Evolutionary conservation across 2,797 vertebrate species (phyloP).

Genomic region (Dryobates pubescens): DNA sequence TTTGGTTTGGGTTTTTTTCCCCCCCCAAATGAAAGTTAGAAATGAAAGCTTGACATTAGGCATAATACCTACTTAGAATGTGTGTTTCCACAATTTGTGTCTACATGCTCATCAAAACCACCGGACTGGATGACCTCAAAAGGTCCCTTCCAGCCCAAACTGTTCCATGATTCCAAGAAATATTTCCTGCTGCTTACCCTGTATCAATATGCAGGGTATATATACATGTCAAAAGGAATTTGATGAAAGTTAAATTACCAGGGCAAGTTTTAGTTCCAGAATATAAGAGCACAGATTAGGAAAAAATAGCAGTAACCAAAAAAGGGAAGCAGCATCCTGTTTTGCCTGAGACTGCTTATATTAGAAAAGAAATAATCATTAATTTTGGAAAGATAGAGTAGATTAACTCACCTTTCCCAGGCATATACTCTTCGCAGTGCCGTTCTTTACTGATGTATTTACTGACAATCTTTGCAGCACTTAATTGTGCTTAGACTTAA

Average conservation of each 20-base stretch:
- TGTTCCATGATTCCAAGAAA: background rate
- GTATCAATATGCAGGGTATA: background rate
- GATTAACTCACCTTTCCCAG: background rate
- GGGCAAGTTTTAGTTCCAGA: background rate
- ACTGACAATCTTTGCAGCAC: background rate
- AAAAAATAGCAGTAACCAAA: background rate
- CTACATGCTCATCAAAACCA: background rate
- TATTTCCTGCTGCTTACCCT: background rate
- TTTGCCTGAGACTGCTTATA: background rate
- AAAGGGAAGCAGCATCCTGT: background rate
- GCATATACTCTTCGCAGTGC: rapidly evolving
- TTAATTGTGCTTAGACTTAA: background rate
- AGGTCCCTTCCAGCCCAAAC: too few species aligned
- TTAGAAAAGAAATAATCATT: background rate
- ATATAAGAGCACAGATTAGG: background rate
- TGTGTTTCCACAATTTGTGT: background rate
- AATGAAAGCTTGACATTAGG: background rate
- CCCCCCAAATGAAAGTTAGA: background rate
- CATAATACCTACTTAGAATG: background rate
- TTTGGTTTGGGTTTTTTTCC: background rate
- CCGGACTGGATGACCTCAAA: too few species aligned
- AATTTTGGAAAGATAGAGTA: background rate
- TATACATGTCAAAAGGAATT: background rate
- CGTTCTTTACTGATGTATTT: background rate
- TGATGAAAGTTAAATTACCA: background rate